phyloP scores from a whole-genome alignment of 2,888 invertebrate species.

The Aphidius colemani region DNA sequence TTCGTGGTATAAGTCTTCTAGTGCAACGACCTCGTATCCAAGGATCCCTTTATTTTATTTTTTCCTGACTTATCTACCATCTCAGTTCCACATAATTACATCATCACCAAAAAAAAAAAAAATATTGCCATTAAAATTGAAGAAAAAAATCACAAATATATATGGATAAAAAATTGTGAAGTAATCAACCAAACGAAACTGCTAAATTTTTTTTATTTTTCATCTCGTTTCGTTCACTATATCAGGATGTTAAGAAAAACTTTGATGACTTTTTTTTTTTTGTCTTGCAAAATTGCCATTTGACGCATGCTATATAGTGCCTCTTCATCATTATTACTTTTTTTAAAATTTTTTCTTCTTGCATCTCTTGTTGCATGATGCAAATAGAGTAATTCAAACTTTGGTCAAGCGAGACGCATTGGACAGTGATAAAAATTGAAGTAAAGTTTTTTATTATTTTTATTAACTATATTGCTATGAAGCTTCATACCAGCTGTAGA shows the following conservation, averaged over 20 bases:
- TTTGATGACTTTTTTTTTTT: too few species aligned
- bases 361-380: constrained; percentile 23
- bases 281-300: not conserved
- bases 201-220: too few species aligned
- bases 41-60: constrained; percentile 35
- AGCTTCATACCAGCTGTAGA: not conserved
- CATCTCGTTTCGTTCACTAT: too few species aligned
- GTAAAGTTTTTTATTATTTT: not conserved
- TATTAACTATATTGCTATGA: not conserved
- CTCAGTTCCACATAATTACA: too few species aligned
- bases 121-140: too few species aligned
- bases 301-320: constrained; percentile 2
- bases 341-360: constrained; percentile 8
- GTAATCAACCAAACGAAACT: too few species aligned
- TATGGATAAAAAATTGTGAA: too few species aligned
- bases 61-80: too few species aligned
- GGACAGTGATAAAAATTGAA: constrained; percentile 5
- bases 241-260: too few species aligned
- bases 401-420: constrained; percentile 1
- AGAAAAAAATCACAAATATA: too few species aligned
- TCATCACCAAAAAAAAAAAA: too few species aligned
- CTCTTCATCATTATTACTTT: constrained; percentile 15
- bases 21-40: constrained; percentile 39
- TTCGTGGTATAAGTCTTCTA: constrained; percentile 28
- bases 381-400: constrained; percentile 35